These are phyloP conservation scores for Delichon dasypus DNA, from an alignment of 2,797 vertebrate species.

Conservation along the genomic window DNA sequence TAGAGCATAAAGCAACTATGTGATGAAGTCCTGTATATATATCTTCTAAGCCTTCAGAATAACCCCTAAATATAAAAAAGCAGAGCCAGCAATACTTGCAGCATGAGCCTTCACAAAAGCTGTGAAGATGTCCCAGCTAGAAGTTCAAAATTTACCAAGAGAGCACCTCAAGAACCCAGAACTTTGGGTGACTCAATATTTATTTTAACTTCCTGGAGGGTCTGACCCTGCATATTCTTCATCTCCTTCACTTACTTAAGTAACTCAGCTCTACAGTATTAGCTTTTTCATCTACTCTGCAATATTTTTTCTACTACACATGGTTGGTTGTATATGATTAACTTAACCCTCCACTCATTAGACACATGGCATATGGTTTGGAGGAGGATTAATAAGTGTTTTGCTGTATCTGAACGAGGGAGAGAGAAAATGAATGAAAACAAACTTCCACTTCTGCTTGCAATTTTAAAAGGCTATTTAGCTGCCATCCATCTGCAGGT, in stretches of 20 bases:
- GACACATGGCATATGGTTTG: slow-evolving; percentile 77
- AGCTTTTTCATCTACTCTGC: neutral
- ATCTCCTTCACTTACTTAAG: neutral
- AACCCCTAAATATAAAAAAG: neutral
- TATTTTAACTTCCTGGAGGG: neutral
- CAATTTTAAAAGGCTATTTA: slow-evolving; percentile 72
- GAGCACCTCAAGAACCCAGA: neutral
- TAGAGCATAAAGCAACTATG: neutral
- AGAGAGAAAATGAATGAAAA: slow-evolving; percentile 73
- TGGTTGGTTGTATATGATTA: slow-evolving; percentile 69
- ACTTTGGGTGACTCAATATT: neutral
- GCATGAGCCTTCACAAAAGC: neutral
- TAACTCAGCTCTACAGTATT: neutral
- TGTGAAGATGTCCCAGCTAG: neutral
- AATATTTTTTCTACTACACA: slow-evolving; percentile 22
- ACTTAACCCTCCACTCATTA: slow-evolving; percentile 75
- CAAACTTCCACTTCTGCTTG: slow-evolving; percentile 73
- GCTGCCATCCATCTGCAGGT: slow-evolving; percentile 62
- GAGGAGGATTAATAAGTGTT: slow-evolving; percentile 80
- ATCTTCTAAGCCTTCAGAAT: neutral
- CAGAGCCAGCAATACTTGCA: neutral
- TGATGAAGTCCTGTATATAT: neutral
- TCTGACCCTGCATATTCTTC: neutral
- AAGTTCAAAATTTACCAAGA: neutral
- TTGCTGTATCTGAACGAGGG: slow-evolving; percentile 69